Base-by-base conservation (phyloP, 1,140 invertebrate genomes). In the Lutraria rhynchaena region DNA sequence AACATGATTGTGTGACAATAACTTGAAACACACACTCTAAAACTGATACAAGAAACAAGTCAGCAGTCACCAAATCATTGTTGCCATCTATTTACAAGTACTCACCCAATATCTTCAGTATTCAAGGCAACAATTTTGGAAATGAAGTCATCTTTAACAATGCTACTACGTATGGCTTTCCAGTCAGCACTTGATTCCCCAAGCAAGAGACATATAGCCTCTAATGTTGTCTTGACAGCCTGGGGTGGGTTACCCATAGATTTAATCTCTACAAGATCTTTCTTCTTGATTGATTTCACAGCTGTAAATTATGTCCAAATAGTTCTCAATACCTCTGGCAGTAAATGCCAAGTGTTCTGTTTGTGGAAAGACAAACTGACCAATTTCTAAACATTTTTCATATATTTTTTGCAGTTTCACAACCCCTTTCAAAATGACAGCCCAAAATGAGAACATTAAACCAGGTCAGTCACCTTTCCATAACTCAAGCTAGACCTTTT, bases 61-160 rank as follows among this genome's bases (percentile, higher is more conserved):
- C 46, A 11, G n/a, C 11, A n/a, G n/a, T 49, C 11, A 49, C 46
- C 46, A 11, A 49, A n/a, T 11, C 11, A 13, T n/a, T 49, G 22
- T 31, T 27, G 24, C 22, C 57, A 22, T 17, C n/a, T n/a, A n/a
- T n/a, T n/a, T n/a, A n/a, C n/a, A n/a, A n/a, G n/a, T 35, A 80
- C 76, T 96, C 96, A 98, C 96, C 95, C 96, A 93, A 99, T 98
- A 91, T 98, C 96, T 94, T 99, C 98, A 82, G 98, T 99, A 93
- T 96, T 96, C 94, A 99, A 99, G 94, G 99, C 99, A 92, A 99
- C 97, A 94, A 99, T 99, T 89, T 96, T 98, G 93, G 97, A 96
- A 94, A 99, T 99, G 95, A 99, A 99, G 94, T 99, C 99, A 93
- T 99, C 99, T 89, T 97, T 95, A 95, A 99, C 98, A 93, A 99